Conservation (phyloP, 2,113 vertebrate genomes). For the Emydocephalus ijimae region DNA sequence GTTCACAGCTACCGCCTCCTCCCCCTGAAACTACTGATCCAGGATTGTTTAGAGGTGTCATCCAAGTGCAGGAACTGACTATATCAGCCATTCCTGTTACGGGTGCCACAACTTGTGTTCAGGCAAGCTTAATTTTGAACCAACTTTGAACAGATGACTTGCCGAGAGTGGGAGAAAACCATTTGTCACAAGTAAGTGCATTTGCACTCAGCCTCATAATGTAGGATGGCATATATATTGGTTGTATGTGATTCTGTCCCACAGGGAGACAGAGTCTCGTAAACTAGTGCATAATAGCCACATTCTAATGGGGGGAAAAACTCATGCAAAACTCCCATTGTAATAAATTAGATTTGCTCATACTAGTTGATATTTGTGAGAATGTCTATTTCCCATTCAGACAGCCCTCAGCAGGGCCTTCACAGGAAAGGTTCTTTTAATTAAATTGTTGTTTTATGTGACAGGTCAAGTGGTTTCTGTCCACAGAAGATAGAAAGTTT, state of each 20-base stretch:
- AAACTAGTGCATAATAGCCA: neutral
- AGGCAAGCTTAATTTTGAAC: neutral
- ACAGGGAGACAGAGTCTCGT: neutral
- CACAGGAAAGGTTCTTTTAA: neutral
- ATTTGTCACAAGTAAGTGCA: neutral
- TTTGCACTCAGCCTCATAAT: neutral
- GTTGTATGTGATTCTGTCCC: neutral
- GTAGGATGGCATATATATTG: neutral
- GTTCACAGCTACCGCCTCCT: neutral
- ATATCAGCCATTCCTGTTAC: neutral
- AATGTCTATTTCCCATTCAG: neutral
- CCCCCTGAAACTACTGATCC: neutral
- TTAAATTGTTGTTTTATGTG: neutral
- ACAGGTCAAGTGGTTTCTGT: neutral
- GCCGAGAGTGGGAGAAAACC: neutral
- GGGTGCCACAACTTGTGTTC: neutral
- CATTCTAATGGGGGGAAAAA: neutral
- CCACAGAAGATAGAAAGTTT: neutral
- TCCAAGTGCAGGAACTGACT: neutral
- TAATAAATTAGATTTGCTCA: neutral
- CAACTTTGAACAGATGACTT: neutral
- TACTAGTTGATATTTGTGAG: neutral
- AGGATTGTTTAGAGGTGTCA: neutral
- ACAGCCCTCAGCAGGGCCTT: neutral
- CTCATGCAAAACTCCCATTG: neutral